Evolutionary conservation across 2,888 invertebrate genomes (phyloP).

Genomic region (Tyria jacobaeae): DNA sequence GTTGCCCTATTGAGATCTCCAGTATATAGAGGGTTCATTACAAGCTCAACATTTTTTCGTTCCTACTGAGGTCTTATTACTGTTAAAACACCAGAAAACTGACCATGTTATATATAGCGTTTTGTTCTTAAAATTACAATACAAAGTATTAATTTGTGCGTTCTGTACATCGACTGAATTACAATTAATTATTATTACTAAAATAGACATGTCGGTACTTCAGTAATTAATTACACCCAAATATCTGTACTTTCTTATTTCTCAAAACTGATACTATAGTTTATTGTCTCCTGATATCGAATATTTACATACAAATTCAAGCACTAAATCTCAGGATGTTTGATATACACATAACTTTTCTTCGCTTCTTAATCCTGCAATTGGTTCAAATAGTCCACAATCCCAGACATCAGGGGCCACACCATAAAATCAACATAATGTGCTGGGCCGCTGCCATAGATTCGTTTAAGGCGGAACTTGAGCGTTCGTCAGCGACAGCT

Average conservation of each 20-base stretch:
- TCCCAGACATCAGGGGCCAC: constrained; percentile 23
- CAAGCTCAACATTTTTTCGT: too few relatives aligned
- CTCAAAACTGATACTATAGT: neutral
- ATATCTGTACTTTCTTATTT: neutral
- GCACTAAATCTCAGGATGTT: neutral
- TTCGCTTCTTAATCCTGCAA: constrained; percentile 23
- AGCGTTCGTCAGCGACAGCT: constrained; percentile 15
- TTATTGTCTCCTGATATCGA: neutral
- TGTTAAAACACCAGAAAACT: too few relatives aligned
- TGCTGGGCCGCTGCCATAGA: constrained; percentile 38
- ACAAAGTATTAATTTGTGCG: too few relatives aligned
- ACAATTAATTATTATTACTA: too few relatives aligned
- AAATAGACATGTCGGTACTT: neutral
- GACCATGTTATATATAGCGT: too few relatives aligned
- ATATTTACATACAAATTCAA: neutral
- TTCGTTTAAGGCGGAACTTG: constrained; percentile 8
- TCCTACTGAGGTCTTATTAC: too few relatives aligned
- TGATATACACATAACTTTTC: constrained; percentile 17
- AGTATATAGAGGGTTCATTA: too few relatives aligned
- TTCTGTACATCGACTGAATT: too few relatives aligned
- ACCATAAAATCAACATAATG: constrained; percentile 42
- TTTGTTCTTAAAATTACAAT: too few relatives aligned
- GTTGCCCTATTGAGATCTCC: too few relatives aligned
- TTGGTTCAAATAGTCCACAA: constrained; percentile 26
- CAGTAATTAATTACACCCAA: neutral